A percentile compares a stretch with the other conserved stretches of the same genome.
Conservation (phyloP, 2,797 vertebrate species). For the Microctenopoma stevenorrisi region DNA sequence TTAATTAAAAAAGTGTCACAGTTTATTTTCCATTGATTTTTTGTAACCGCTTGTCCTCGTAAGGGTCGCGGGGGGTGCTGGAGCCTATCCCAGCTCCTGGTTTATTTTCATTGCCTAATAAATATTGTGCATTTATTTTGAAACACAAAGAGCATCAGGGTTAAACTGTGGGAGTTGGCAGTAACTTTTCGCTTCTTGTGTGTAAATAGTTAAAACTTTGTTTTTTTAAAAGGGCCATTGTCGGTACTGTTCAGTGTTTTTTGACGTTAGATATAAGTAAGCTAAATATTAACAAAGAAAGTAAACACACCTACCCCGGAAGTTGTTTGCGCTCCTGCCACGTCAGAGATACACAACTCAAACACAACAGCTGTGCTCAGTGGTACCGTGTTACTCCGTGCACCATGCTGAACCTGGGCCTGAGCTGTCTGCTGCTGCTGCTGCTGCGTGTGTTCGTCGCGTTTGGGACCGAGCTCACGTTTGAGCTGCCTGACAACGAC, state of each 20-base stretch:
- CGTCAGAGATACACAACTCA: slow-evolving; percentile 70
- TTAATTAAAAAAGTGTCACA: too few species aligned
- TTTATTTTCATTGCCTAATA: too few species aligned
- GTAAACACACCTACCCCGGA: slow-evolving; percentile 69
- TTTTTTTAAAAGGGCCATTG: not conserved
- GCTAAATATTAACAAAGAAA: slow-evolving; percentile 18
- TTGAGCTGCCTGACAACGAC: slow-evolving; percentile 83
- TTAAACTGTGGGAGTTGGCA: too few species aligned
- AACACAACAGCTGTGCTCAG: too few species aligned
- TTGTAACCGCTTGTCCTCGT: too few species aligned
- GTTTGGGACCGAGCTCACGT: slow-evolving; percentile 81
- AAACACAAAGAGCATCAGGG: not conserved
- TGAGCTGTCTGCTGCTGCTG: slow-evolving; percentile 42
- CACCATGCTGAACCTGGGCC: slow-evolving; percentile 57
- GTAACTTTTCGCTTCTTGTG: not conserved
- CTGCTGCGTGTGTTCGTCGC: slow-evolving; percentile 49
- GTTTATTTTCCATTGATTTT: too few species aligned
- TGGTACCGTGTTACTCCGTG: too few species aligned
- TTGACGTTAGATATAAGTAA: not conserved
- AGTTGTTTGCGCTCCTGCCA: slow-evolving; percentile 72
- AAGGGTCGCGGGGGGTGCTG: too few species aligned
- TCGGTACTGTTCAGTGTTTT: accelerated
- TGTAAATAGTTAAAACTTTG: not conserved
- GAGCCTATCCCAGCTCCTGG: too few species aligned
- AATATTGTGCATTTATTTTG: slow-evolving; percentile 36